Evolutionary conservation across 2,113 vertebrate genomes (phyloP), one percentile per base, ranked within the genome.

Genomic region (Mus pahari): DNA sequence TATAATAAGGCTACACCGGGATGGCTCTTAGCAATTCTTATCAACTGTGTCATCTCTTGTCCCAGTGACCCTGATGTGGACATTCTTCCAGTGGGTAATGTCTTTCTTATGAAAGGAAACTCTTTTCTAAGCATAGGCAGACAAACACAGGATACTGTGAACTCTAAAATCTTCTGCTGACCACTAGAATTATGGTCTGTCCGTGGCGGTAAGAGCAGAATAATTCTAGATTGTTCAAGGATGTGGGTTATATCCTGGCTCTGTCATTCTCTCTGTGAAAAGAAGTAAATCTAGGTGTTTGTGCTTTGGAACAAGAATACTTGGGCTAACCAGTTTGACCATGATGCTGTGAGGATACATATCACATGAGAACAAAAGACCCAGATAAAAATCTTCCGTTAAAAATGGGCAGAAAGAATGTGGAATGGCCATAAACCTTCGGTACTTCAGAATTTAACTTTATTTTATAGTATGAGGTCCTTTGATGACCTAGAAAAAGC

Each of bases 341-440:
- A n/a, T 82, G 36, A 55, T 70, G 42, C 45, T 93, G 13, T 82
- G 53, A 95, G 74, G 64, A 91, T 22, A 91, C 86, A 84, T 84
- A 96, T 91, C 93, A 90, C 78, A 93, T 62, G 91, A 58, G 82
- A 87, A 58, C 53, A 90, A 83, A 97, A 89, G 50, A 90, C n/a
- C 90, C 33, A 55, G 83, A 94, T 92, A 94, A 95, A 86, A 86
- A 86, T 55, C 62, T 20, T 93, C 83, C 90, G 42, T 92, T 97
- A 92, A 96, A 92, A 96, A 95, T 36, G 16, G n/a, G 55, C 39
- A 74, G 60, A 39, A 96, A 84, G 86, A 82, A 93, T 93, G 88
- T 60, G 42, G 68, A 75, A 31, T 60, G 50, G 66, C 39, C 64
- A 2, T 79, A 79, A 16, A 42, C 31, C 31, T 62, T 60, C 3